Conservation (phyloP, 2,797 vertebrate genomes). For the Pterois miles region DNA sequence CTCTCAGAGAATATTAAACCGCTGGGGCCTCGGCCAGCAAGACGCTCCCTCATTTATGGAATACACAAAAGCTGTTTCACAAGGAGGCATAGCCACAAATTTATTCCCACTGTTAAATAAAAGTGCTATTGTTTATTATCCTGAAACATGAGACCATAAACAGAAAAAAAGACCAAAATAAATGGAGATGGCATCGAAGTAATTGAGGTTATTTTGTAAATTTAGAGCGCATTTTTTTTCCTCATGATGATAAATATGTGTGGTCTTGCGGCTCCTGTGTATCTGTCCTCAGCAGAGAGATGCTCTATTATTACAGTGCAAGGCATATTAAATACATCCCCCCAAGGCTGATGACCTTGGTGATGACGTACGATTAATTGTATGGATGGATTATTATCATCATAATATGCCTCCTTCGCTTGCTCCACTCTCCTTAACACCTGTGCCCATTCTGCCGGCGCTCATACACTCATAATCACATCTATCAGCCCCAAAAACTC, state of each 20-base stretch:
- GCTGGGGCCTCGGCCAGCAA: conserved; percentile 69
- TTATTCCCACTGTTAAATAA: conserved; percentile 56
- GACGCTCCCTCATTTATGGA: conserved; percentile 63
- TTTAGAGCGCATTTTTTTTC: conserved; percentile 47
- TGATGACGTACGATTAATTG: conserved; percentile 77
- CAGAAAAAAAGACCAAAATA: conserved; percentile 59
- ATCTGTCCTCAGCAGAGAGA: conserved; percentile 56
- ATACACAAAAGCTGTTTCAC: conserved; percentile 58
- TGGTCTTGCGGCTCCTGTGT: conserved; percentile 48
- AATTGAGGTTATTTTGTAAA: conserved; percentile 73
- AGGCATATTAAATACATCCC: conserved; percentile 67
- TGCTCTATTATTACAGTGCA: conserved; percentile 67
- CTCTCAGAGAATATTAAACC: conserved; percentile 82
- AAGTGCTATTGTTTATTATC: conserved; percentile 41
- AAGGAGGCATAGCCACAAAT: conserved; percentile 50
- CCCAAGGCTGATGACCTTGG: conserved; percentile 71
- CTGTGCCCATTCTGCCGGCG: conserved; percentile 75
- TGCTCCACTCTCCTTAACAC: conserved; percentile 69
- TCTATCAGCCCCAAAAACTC: conserved; percentile 81
- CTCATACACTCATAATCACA: conserved; percentile 82
- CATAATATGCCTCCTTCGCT: conserved; percentile 56
- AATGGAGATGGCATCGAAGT: conserved; percentile 47
- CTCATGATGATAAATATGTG: conserved; percentile 63
- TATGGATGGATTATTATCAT: conserved; percentile 74
- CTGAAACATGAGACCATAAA: conserved; percentile 60